phyloP scores from a whole-genome alignment of 23 tunicate genomes.

The Trididemnum miniatum region DNA sequence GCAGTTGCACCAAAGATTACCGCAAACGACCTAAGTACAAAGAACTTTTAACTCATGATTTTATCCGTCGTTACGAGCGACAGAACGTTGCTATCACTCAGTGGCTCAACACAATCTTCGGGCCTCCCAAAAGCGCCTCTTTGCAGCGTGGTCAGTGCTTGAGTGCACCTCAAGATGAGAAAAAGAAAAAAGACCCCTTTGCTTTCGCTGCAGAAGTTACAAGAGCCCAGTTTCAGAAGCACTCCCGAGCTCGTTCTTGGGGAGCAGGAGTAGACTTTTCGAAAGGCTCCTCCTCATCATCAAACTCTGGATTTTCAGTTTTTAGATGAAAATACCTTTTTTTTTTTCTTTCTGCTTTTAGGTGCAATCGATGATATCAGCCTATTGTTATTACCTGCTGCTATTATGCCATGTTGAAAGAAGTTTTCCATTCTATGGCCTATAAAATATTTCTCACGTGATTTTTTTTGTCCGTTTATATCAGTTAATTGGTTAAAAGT shows the following conservation, averaged over 20 bases:
- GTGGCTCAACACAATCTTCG: slow-evolving; percentile 48
- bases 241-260: slow-evolving; percentile 44
- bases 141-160: slow-evolving; percentile 25
- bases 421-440: too few species aligned
- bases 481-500: too few species aligned
- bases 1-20: slow-evolving; percentile 84
- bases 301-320: slow-evolving; percentile 1
- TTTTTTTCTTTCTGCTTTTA: background rate
- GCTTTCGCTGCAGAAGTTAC: slow-evolving; percentile 62
- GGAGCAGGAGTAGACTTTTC: slow-evolving; percentile 29
- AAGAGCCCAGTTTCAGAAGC: slow-evolving; percentile 53
- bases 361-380: slow-evolving; percentile 27
- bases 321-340: slow-evolving; percentile 18
- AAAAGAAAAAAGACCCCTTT: slow-evolving; percentile 46
- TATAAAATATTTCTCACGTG: too few species aligned
- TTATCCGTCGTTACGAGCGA: slow-evolving; percentile 47
- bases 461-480: too few species aligned
- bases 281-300: slow-evolving; percentile 5
- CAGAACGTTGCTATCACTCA: slow-evolving; percentile 49
- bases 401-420: too few species aligned
- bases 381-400: too few species aligned
- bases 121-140: slow-evolving; percentile 27
- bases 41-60: slow-evolving; percentile 77
- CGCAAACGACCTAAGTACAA: slow-evolving; percentile 84
- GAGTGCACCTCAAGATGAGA: background rate